These are phyloP conservation scores for Cataglyphis altisquamis DNA, from an alignment of 2,888 invertebrate genomes.

Conservation along the genomic window DNA sequence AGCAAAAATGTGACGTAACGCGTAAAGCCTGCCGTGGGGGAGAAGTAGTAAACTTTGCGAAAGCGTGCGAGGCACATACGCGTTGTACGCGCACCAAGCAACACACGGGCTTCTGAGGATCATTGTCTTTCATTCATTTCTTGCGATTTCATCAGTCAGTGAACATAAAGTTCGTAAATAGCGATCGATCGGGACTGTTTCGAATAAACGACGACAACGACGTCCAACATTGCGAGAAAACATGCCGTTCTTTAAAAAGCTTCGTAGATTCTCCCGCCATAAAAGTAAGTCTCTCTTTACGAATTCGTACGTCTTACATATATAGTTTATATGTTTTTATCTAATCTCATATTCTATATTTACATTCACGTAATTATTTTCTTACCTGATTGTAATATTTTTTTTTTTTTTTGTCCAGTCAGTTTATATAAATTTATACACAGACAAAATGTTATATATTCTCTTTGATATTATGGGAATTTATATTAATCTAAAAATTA, in stretches of 20 bases:
- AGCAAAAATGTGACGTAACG: conserved; percentile 39
- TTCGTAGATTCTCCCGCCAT: conserved; percentile 81
- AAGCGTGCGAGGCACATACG: conserved; percentile 12
- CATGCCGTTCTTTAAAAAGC: conserved; percentile 84
- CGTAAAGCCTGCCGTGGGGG: conserved; percentile 29
- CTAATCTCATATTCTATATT: background rate
- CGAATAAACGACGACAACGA: background rate
- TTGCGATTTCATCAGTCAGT: conserved; percentile 17
- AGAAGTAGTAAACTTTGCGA: conserved; percentile 51
- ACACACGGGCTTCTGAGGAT: conserved; percentile 45
- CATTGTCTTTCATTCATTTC: conserved; percentile 25
- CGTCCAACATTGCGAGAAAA: conserved; percentile 1
- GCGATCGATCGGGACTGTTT: conserved; percentile 33
- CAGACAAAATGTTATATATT: background rate
- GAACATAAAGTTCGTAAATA: conserved; percentile 35
- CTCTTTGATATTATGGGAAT: background rate
- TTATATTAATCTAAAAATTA: conserved; percentile 5
- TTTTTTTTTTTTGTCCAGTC: background rate
- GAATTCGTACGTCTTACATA: background rate
- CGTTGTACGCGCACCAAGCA: background rate
- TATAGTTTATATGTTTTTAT: background rate
- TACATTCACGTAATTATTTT: background rate
- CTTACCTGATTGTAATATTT: background rate
- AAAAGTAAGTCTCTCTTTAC: conserved; percentile 80
- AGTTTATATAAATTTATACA: background rate